These are phyloP conservation scores for Hirundo rustica DNA, from an alignment of 2,797 vertebrate genomes.

Conservation along the genomic window DNA sequence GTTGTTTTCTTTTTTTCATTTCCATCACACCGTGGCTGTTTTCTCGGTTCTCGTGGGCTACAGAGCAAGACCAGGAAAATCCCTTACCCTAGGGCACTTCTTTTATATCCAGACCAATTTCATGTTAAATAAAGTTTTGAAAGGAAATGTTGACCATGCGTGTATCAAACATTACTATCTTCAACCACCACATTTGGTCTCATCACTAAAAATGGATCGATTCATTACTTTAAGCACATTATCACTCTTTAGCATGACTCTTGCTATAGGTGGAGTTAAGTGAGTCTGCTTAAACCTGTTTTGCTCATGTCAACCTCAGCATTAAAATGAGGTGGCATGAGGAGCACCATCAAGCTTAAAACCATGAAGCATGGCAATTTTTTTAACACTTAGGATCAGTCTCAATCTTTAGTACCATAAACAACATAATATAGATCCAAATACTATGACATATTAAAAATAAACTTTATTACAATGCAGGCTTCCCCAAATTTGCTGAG, in stretches of 20 bases:
- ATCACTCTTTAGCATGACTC: constrained; percentile 55
- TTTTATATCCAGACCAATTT: constrained; percentile 53
- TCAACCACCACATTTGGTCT: constrained; percentile 51
- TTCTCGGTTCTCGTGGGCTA: not conserved
- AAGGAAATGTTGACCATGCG: constrained; percentile 53
- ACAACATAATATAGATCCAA: constrained; percentile 66
- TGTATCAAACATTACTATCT: constrained; percentile 53
- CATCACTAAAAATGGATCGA: constrained; percentile 58
- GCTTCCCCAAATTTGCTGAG: constrained; percentile 60
- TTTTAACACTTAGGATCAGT: constrained; percentile 38
- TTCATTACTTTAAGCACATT: constrained; percentile 66
- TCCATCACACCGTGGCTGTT: constrained; percentile 59
- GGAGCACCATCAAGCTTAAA: constrained; percentile 46
- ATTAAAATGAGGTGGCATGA: constrained; percentile 50
- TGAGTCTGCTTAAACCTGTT: constrained; percentile 44
- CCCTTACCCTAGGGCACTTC: not conserved
- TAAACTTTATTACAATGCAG: constrained; percentile 62
- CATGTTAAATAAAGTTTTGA: constrained; percentile 57
- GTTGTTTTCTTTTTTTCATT: constrained; percentile 34
- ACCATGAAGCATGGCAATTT: constrained; percentile 37
- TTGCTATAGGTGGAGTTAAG: constrained; percentile 20
- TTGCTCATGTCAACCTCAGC: constrained; percentile 32
- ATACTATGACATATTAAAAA: constrained; percentile 71
- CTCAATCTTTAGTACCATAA: constrained; percentile 48
- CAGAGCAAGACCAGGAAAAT: constrained; percentile 14